Conservation (phyloP, 2,113 vertebrate genomes). For the Gulo gulo region DNA sequence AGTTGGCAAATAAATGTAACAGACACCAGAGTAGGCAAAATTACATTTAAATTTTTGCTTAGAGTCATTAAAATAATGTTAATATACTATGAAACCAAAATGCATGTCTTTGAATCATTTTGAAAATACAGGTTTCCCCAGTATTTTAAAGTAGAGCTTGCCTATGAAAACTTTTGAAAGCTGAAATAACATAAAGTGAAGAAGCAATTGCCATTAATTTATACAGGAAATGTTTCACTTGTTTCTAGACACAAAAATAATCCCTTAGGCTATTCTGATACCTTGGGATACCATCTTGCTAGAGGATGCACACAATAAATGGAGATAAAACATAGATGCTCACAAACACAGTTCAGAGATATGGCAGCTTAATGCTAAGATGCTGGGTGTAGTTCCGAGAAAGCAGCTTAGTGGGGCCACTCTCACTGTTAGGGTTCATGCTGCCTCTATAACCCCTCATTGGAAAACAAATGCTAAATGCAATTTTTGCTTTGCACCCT, state of each 20-base stretch:
- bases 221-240: not conserved
- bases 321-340: not conserved
- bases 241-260: not conserved
- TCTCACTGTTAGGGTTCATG: not conserved
- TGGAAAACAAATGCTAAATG: not conserved
- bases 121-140: not conserved
- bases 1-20: not conserved
- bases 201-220: not conserved
- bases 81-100: not conserved
- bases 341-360: not conserved
- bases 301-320: not conserved
- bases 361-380: not conserved
- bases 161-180: not conserved
- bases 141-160: not conserved
- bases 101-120: not conserved
- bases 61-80: not conserved
- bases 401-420: not conserved
- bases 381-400: not conserved
- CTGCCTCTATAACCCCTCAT: not conserved
- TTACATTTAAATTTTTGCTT: slow-evolving; percentile 27
- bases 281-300: not conserved
- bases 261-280: not conserved
- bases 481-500: not conserved
- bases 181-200: not conserved
- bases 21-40: not conserved